Base-by-base conservation (phyloP, 2,797 vertebrate genomes). In the Leptatherina wallacei region DNA sequence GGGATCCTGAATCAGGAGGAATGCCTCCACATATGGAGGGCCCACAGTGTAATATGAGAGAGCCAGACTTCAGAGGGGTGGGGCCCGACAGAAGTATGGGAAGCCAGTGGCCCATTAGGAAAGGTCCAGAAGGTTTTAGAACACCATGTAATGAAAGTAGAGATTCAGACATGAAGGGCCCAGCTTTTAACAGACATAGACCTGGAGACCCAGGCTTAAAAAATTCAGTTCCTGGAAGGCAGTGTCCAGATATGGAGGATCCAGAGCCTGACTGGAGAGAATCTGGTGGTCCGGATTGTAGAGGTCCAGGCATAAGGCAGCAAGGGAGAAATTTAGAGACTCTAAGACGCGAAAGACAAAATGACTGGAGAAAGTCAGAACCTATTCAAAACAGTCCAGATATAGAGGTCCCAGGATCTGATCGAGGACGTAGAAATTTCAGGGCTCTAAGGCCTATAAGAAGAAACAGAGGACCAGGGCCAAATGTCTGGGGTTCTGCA, bases 291-390 rank as follows among this genome's bases (percentile, higher is more conserved):
- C 65, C 65, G 24, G 61, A 82, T 20, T 69, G 75, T 20, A 69
- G 65, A 72, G 62, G 61, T 42, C 44, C 44, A 75, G 38, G 57
- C 16, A 62, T 52, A 12, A 77, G 60, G 27, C 68, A 71, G 4
- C 76, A 44, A 76, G 33, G 29, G 22, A 59, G 22, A 75, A 78
- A 73, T 78, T 27, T 29, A 32, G 83, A 85, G 27, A 49, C 22
- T 75, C 49, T n/a, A 35, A 76, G 64, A 11, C 66, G 65, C 61
- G 71, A 83, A 35, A 80, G 68, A 69, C 67, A 66, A 77, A 69
- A 78, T 73, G 69, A 88, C n/a, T 88, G 88, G 78, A 65, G 35
- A 51, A 69, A 4, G 0, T 63, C 75, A 32, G 81, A 84, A 63
- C 18, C 61, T 59, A 60, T 68, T 42, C 66, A 81, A 55, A 78